A percentile compares a stretch with the other conserved stretches of the same genome.
These are phyloP conservation scores for Anguilla megastoma DNA, from an alignment of 2,797 vertebrate species.

Conservation along the genomic window DNA sequence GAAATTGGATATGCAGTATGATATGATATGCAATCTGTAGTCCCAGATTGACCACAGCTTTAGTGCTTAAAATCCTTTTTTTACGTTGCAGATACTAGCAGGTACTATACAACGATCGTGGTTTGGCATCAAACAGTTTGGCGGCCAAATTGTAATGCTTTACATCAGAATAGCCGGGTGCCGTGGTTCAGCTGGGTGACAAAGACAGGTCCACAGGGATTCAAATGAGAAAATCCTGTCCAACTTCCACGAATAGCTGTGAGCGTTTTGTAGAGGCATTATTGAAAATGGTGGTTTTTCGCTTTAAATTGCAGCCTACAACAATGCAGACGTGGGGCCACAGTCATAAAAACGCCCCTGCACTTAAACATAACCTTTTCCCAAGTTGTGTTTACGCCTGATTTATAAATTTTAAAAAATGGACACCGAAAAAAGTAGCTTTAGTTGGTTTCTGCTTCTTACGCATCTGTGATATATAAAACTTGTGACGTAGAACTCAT, in stretches of 20 bases:
- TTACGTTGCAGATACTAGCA: background rate
- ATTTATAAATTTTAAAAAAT: too few relatives aligned
- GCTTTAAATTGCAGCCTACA: slow-evolving; percentile 5
- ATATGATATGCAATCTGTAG: too few relatives aligned
- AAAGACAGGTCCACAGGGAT: background rate
- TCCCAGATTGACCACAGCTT: background rate
- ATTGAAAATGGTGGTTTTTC: background rate
- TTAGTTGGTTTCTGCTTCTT: too few relatives aligned
- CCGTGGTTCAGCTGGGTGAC: background rate
- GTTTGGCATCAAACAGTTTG: background rate
- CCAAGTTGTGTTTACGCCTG: too few relatives aligned
- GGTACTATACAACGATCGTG: background rate
- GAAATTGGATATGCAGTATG: too few relatives aligned
- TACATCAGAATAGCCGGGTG: background rate
- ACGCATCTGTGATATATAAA: too few relatives aligned
- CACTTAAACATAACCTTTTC: too few relatives aligned
- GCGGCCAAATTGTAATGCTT: background rate
- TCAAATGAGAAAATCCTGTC: background rate
- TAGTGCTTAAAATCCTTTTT: background rate
- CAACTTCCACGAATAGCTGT: background rate
- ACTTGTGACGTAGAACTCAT: too few relatives aligned
- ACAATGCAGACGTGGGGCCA: background rate
- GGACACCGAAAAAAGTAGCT: too few relatives aligned
- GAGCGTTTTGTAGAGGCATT: background rate
- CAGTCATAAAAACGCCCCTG: too few relatives aligned